Evolutionary conservation across 2,888 invertebrate species (phyloP).

Genomic region (Cerceris ruficornis): DNA sequence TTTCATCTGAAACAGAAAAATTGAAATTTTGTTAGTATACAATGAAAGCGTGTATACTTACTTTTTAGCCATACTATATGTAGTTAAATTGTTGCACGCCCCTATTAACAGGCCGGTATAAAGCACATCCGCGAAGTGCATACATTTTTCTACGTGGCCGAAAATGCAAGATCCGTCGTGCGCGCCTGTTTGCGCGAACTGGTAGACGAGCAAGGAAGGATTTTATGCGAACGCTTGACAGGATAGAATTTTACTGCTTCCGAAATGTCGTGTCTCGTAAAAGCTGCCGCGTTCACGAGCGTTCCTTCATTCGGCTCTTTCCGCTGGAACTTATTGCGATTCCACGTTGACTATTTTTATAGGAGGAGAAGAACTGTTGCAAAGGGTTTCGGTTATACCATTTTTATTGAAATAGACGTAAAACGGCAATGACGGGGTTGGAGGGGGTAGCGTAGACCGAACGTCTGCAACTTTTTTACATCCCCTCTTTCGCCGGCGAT

Average conservation of each 20-base stretch:
- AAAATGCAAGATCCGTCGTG: neutral
- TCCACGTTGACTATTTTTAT: constrained; percentile 65
- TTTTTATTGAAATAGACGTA: constrained; percentile 57
- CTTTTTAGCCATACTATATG: neutral
- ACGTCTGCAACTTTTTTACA: constrained; percentile 29
- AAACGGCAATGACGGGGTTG: constrained; percentile 21
- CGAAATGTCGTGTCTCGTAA: constrained; percentile 73
- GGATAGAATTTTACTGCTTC: constrained; percentile 74
- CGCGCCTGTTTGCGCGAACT: constrained; percentile 15
- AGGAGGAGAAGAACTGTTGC: constrained; percentile 52
- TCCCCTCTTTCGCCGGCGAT: neutral
- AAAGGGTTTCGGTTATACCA: constrained; percentile 49
- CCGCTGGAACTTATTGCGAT: constrained; percentile 65
- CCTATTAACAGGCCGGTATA: neutral
- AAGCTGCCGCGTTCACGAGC: constrained; percentile 66
- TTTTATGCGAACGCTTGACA: constrained; percentile 69
- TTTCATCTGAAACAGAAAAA: neutral
- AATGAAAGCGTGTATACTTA: neutral
- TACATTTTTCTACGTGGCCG: neutral
- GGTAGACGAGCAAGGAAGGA: constrained; percentile 43
- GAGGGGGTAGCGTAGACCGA: constrained; percentile 12
- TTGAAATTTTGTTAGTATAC: neutral
- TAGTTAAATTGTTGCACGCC: neutral
- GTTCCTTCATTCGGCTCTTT: constrained; percentile 59
- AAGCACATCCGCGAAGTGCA: neutral